Base-by-base conservation (phyloP, 1,140 invertebrate genomes). In the Papilio dardanus region DNA sequence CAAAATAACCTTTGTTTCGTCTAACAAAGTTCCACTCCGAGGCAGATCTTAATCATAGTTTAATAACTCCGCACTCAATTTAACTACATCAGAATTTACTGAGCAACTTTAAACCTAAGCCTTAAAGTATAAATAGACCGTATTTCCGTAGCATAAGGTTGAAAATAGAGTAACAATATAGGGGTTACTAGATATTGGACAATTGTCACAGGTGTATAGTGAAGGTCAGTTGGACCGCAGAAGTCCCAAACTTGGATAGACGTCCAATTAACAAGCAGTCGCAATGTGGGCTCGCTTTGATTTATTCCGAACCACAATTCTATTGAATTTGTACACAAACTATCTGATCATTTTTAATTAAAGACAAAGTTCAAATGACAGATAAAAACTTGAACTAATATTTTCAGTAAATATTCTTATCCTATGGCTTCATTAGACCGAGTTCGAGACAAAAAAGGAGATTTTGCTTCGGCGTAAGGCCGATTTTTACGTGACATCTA, bases 231-330 rank as follows among this genome's bases (percentile, higher is more conserved):
- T 14, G 31, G 35, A 40, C 33, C 67, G 35, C 67, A 69, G 67
- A 37, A 68, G 35, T 69, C 42, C 67, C 67, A 69, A 69, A 69
- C 35, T 69, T 69, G 67, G 67, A 24, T 40, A 69, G 33, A 35
- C 67, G 35, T 69, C 67, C 33, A 69, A 69, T 69, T 69, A 69
- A 69, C 67, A 40, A 69, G 67, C 67, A 35, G 67, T 40, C 67
- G 67, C 33, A 42, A 40, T 69, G 33, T 40, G 33, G 67, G 33
- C 3, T 19, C 35, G 67, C 31, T 69, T 69, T 40, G 67, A 69
- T 69, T 69, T 69, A 69, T 69, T 37, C 33, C 31, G 33, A 10
- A 21, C 35, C 67, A 21, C 67, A 37, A 42, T 69, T 69, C n/a
- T 24, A 8, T 69, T 40, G 33, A 19, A 21, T 24, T 37, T 69